Evolutionary conservation across 2,888 invertebrate species (phyloP).

Genomic region (Cerceris ruficornis): DNA sequence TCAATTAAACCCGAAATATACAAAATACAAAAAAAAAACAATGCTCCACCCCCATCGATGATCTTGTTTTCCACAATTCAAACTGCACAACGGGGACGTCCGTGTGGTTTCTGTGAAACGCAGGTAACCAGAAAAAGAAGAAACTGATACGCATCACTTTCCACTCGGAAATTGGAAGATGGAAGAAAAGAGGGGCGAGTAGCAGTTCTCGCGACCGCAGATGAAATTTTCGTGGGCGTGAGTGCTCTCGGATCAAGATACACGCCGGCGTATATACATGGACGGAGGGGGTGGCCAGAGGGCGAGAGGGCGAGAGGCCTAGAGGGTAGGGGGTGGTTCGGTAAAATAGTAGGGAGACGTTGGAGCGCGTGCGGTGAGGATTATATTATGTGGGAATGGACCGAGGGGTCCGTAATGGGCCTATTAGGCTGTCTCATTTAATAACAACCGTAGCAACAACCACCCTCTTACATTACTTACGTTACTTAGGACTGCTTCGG

Average conservation of each 20-base stretch:
- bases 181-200: slow-evolving; percentile 4
- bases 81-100: neutral
- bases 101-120: too few relatives aligned
- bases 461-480: slow-evolving; percentile 79
- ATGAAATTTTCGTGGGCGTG: slow-evolving; percentile 59
- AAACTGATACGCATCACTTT: neutral
- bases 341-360: slow-evolving; percentile 56
- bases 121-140: neutral
- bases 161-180: neutral
- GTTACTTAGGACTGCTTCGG: slow-evolving; percentile 73
- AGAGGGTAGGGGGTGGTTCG: slow-evolving; percentile 23
- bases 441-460: slow-evolving; percentile 81
- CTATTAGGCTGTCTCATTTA: slow-evolving; percentile 82
- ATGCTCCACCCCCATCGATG: too few relatives aligned
- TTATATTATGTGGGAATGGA: slow-evolving; percentile 80
- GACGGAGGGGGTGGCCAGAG: too few relatives aligned
- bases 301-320: slow-evolving; percentile 38
- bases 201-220: slow-evolving; percentile 28
- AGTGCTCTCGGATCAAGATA: slow-evolving; percentile 66
- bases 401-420: slow-evolving; percentile 79
- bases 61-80: neutral
- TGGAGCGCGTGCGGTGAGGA: slow-evolving; percentile 76
- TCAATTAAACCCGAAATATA: too few relatives aligned
- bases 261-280: slow-evolving; percentile 42
- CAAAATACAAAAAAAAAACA: too few relatives aligned